Base-by-base conservation (phyloP, 2,113 vertebrate genomes). In the Scomber scombrus region DNA sequence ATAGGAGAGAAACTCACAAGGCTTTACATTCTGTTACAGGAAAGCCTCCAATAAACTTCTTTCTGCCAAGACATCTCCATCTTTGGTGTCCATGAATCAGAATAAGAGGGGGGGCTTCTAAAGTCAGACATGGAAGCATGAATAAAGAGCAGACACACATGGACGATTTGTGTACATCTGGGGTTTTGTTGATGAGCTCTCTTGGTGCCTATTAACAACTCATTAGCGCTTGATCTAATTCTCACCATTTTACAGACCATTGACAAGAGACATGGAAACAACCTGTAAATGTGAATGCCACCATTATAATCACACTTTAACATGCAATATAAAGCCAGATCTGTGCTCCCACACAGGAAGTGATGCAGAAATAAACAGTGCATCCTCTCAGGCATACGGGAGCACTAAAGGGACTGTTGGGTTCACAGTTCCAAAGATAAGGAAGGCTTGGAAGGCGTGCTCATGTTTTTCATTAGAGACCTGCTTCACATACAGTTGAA, bases 11-110 rank as follows among this genome's bases (percentile, higher is more conserved):
- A 68, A 77, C 72, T 84, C 75, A 60, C 34, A 57, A 34, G 77
- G 57, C 81, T 72, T 82, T 71, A 56, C 71, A 75, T 69, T 76
- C 29, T 80, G 67, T 76, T 80, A 64, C 31, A 65, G 69, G 56
- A 69, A 72, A 72, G 34, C 57, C 31, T 73, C 68, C 65, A 79
- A 65, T 68, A 68, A 78, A 85, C 46, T 62, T 16, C 12, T 66
- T 54, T 66, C 54, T 80, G 72, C 69, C 67, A 66, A 82, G 43
- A 81, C 49, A 55, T 73, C 57, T 75, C 34, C 29, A 65, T 85
- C 31, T 63, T 55, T 80, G 56, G 66, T 34, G 46, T 66, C n/a
- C 9, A 11, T 43, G 26, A 75, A 68, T 0, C 50, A n/a, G 19
- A 81, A 45, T 15, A 64, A 68, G 51, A n/a, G 11, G 57, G 57